These are phyloP conservation scores for Acanthurus tractus DNA, from an alignment of 2,797 vertebrate species.

Conservation along the genomic window DNA sequence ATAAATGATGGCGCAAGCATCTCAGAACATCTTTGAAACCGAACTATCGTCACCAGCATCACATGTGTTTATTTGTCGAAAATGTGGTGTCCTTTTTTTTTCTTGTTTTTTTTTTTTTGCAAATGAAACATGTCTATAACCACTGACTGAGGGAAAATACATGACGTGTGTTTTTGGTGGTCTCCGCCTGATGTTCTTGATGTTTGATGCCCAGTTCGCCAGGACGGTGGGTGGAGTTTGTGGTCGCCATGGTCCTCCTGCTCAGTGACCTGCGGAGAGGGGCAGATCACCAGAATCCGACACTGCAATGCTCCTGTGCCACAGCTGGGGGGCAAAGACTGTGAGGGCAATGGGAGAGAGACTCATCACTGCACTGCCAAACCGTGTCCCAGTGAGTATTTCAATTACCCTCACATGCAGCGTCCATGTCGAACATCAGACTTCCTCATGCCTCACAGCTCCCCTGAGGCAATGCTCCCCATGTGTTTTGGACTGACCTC, in stretches of 20 bases:
- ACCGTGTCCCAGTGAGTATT: slow-evolving; percentile 91
- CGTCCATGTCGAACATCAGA: slow-evolving; percentile 31
- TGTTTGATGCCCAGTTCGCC: slow-evolving; percentile 87
- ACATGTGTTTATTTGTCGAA: slow-evolving; percentile 62
- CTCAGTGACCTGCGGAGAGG: slow-evolving; percentile 94
- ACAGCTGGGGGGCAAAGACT: slow-evolving; percentile 94
- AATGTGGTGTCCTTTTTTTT: slow-evolving; percentile 34
- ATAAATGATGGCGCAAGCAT: slow-evolving; percentile 60
- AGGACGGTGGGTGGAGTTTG: slow-evolving; percentile 97
- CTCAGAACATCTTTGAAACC: slow-evolving; percentile 57
- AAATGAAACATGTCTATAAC: slow-evolving; percentile 53
- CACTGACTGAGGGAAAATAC: slow-evolving; percentile 39
- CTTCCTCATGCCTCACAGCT: slow-evolving; percentile 38
- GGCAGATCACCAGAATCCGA: slow-evolving; percentile 95
- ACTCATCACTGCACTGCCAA: slow-evolving; percentile 91
- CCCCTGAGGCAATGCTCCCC: slow-evolving; percentile 65
- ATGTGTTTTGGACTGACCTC: slow-evolving; percentile 63
- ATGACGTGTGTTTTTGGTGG: slow-evolving; percentile 40
- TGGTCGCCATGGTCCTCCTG: slow-evolving; percentile 99
- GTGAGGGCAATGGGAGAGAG: slow-evolving; percentile 93
- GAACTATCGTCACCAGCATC: slow-evolving; percentile 40
- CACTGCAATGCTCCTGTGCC: slow-evolving; percentile 97
- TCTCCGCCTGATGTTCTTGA: slow-evolving; percentile 45
- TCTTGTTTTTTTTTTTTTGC: slow-evolving; percentile 24
- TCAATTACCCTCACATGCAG: slow-evolving; percentile 25